Base-by-base conservation (phyloP, 2,797 vertebrate species). In the Cryptoblepharus egeriae region DNA sequence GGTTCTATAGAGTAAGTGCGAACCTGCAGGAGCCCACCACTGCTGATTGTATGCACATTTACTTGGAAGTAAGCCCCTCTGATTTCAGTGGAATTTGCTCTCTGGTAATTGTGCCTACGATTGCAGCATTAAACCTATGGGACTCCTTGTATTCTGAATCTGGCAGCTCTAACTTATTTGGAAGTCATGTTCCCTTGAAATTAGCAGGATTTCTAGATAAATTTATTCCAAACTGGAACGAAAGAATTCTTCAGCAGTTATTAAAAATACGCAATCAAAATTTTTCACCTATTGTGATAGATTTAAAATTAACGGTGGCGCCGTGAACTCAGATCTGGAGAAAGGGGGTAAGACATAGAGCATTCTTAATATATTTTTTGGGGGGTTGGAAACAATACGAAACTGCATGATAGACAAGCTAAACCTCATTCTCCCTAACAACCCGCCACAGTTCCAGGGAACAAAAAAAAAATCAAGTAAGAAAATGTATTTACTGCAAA, bases 381-480 rank as follows among this genome's bases (percentile, higher is more conserved):
- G n/a, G n/a, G 61, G 85, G 52, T 75, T 85, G 70, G 28, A 83
- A 90, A 92, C 90, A 93, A 93, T 87, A 74, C 74, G 88, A 87
- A 87, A 79, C 87, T 90, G 1, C 88, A 90, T 92, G 90, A 91
- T 87, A 94, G 91, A 87, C 92, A 91, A 90, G 87, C 39, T 85
- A 92, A 94, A 95, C 70, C 28, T 72, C 32, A n/a, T 69, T 83
- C 49, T 13, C 45, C 45, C 61, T 64, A 91, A 45, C 20, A 18
- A 90, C 88, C 20, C 13, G 88, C 87, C 77, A 73, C 86, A 92
- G 94, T 95, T 95, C 92, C 92, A 94, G 86, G 89, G 94, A 95
- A 95, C 92, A 93, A 94, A 95, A 95, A 92, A 94, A 95, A 95
- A 95, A 95, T 93, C 91, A 93, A 94, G 94, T 94, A 92, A 94